Evolutionary conservation across 2,888 invertebrate species (phyloP).

Genomic region (Synergus japonicus): DNA sequence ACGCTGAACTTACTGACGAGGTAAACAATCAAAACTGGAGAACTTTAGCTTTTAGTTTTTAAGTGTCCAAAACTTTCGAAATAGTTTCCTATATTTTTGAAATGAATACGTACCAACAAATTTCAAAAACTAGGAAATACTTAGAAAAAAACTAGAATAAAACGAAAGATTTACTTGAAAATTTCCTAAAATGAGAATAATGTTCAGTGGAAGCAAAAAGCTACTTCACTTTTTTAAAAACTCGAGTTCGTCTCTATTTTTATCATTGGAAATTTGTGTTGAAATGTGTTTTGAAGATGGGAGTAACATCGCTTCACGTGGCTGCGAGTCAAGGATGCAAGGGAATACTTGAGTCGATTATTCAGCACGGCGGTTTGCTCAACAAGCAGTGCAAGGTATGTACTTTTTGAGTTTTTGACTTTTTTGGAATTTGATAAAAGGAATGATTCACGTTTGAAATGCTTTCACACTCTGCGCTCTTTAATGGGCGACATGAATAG

Average conservation of each 20-base stretch:
- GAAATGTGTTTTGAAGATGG: constrained; percentile 80
- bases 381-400: constrained; percentile 85
- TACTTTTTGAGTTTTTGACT: constrained; percentile 25
- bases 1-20: constrained; percentile 80
- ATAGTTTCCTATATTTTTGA: background rate
- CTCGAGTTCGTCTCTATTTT: no score
- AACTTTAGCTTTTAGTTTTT: background rate
- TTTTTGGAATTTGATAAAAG: constrained; percentile 9
- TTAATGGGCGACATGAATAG: constrained; percentile 13
- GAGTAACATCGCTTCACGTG: constrained; percentile 84
- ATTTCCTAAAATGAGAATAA: background rate
- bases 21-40: constrained; percentile 46
- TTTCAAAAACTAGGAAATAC: background rate
- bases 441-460: constrained; percentile 7
- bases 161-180: background rate
- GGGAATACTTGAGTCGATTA: constrained; percentile 83
- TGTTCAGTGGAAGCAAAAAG: background rate
- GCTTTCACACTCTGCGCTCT: constrained; percentile 4
- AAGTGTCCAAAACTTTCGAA: background rate
- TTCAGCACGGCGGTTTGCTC: constrained; percentile 82
- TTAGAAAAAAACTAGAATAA: background rate
- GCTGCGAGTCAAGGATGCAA: constrained; percentile 85
- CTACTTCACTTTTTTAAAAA: constrained; percentile 16
- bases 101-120: background rate
- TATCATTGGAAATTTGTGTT: constrained; percentile 10